These are phyloP conservation scores for Fregetta grallaria DNA, from an alignment of 2,113 vertebrate genomes.

Conservation along the genomic window DNA sequence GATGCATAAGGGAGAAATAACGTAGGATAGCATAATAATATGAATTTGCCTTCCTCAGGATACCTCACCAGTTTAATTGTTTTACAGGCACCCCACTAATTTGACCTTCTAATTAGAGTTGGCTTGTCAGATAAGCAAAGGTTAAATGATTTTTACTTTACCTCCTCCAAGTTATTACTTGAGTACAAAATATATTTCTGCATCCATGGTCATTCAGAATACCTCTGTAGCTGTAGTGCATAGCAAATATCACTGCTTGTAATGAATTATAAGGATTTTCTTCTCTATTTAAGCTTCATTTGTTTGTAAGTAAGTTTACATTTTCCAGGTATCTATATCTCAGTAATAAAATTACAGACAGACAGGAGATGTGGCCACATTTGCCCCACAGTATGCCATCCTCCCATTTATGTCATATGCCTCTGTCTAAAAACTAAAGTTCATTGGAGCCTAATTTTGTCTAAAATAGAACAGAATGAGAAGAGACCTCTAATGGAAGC, in stretches of 20 bases:
- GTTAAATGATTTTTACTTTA: not conserved
- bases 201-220: not conserved
- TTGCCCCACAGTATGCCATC: not conserved
- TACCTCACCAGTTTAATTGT: not conserved
- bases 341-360: not conserved
- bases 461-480: constrained; percentile 9
- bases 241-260: not conserved
- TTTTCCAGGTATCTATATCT: not conserved
- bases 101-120: not conserved
- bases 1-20: not conserved
- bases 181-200: not conserved
- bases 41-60: not conserved
- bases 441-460: not conserved
- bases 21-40: not conserved
- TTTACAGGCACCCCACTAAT: not conserved
- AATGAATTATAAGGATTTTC: not conserved
- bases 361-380: not conserved
- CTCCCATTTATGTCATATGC: not conserved
- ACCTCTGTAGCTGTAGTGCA: not conserved
- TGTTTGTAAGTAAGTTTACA: not conserved
- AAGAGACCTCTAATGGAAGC: not conserved
- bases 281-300: not conserved
- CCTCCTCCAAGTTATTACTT: not conserved
- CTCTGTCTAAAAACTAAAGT: not conserved
- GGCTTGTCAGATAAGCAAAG: not conserved